phyloP scores from a whole-genome alignment of 2,888 invertebrate species.

The Protula sp. region DNA sequence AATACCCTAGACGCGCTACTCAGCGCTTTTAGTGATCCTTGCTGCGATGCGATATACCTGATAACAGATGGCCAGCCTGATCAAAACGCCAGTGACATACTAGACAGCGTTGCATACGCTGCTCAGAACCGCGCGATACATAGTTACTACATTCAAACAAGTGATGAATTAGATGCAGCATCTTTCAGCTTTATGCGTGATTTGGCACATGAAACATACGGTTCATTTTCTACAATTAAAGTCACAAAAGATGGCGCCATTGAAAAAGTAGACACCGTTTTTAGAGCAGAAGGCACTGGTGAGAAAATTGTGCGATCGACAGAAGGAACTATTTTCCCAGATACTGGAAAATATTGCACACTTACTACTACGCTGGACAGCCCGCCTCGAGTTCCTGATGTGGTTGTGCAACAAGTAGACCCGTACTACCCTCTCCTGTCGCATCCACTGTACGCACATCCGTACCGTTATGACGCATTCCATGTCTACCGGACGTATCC shows the following conservation, averaged over 20 bases:
- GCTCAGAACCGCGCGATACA: constrained; percentile 42
- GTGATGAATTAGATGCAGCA: constrained; percentile 33
- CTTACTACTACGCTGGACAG: constrained; percentile 1
- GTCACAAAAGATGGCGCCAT: constrained; percentile 44
- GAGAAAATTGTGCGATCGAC: constrained; percentile 39
- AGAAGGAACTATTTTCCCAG: constrained; percentile 33
- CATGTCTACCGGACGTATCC: constrained; percentile 11
- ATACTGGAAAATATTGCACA: constrained; percentile 15
- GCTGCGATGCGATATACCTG: constrained; percentile 46
- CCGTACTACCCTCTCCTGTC: constrained; percentile 5
- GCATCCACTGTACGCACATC: constrained; percentile 16
- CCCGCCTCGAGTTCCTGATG: constrained; percentile 4
- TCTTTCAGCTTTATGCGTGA: constrained; percentile 47
- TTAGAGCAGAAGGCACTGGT: constrained; percentile 35
- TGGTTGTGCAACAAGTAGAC: background rate
- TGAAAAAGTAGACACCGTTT: constrained; percentile 45
- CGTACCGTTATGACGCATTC: constrained; percentile 14
- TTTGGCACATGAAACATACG: constrained; percentile 47
- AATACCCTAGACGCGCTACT: constrained; percentile 49
- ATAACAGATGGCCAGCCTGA: constrained; percentile 52
- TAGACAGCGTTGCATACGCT: constrained; percentile 39
- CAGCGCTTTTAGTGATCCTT: constrained; percentile 40
- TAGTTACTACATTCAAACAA: constrained; percentile 44
- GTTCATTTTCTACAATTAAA: constrained; percentile 45
- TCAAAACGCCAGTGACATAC: constrained; percentile 42